Evolutionary conservation across 2,113 vertebrate genomes (phyloP), one percentile per base, ranked within the genome.

Genomic region (Sula dactylatra): DNA sequence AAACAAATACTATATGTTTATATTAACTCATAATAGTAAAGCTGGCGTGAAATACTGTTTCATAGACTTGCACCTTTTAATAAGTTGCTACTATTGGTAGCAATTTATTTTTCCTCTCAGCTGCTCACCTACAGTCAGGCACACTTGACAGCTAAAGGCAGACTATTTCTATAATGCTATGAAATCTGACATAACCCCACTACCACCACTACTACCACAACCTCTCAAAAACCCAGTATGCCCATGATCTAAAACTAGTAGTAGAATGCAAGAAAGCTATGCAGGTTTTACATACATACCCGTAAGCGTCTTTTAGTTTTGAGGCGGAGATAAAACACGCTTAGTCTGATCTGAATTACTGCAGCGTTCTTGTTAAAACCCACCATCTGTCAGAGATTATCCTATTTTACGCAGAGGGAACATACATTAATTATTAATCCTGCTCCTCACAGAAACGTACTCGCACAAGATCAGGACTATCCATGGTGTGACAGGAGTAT

Each of bases 331-430:
- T 94, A 96, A 96, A 96, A 88, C 78, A 87, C 73, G 65, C 91
- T 95, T 94, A 88, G 85, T 94, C 81, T 91, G 97, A 94, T 95
- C 69, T 95, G 94, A 97, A 98, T 97, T 98, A 95, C 86, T 96
- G 86, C 86, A 96, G 69, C 86, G 79, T 88, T 96, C 97, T 96
- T 97, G 96, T 97, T 97, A 98, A 97, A 97, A 98, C 91, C 81
- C 56, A 96, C 94, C 97, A 98, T 97, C 97, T 98, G 97, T 96
- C 93, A 97, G 97, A 98, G 91, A 97, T 97, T 96, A 97, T 96
- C 91, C 96, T 97, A 92, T 96, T 97, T 97, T 97, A 98, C 92
- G 97, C 79, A 87, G 84, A 97, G 84, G 81, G 94, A 97, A 94
- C 76, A 97, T 74, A 91, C 95, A 96, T 97, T 98, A 97, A 97